phyloP scores from a whole-genome alignment of 2,797 vertebrate species.

The Rhodeus uyekii region DNA sequence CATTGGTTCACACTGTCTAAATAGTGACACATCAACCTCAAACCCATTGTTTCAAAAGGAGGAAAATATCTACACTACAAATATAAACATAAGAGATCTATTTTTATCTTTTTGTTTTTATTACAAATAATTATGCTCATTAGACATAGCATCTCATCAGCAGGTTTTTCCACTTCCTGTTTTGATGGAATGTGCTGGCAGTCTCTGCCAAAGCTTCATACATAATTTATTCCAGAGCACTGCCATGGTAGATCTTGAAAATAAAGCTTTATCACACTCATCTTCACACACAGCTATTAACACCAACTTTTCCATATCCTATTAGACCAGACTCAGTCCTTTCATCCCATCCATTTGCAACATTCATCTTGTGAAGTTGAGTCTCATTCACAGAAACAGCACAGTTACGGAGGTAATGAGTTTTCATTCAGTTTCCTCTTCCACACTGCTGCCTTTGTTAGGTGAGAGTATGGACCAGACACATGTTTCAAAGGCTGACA shows the following conservation, averaged over 20 bases:
- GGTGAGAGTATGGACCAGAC: conserved; percentile 41
- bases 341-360: not conserved
- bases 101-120: not conserved
- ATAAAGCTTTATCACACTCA: conserved; percentile 72
- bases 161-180: conserved; percentile 71
- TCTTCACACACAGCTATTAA: conserved; percentile 54
- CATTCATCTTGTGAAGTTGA: not conserved
- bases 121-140: not conserved
- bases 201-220: conserved; percentile 78
- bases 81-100: not conserved
- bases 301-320: conserved; percentile 56
- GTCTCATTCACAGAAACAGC: conserved; percentile 12
- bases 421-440: conserved; percentile 34
- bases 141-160: not conserved
- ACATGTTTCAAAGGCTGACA: conserved; percentile 50
- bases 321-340: not conserved
- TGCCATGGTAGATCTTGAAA: conserved; percentile 67
- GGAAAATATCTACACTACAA: not conserved
- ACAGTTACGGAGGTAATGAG: not conserved
- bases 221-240: conserved; percentile 78
- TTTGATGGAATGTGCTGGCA: conserved; percentile 63
- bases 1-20: not conserved
- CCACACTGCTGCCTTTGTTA: conserved; percentile 43
- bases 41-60: conserved; percentile 2
- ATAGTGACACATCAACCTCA: not conserved